Evolutionary conservation across 2,888 invertebrate species (phyloP).

Genomic region (Eristalinus sepulchralis): DNA sequence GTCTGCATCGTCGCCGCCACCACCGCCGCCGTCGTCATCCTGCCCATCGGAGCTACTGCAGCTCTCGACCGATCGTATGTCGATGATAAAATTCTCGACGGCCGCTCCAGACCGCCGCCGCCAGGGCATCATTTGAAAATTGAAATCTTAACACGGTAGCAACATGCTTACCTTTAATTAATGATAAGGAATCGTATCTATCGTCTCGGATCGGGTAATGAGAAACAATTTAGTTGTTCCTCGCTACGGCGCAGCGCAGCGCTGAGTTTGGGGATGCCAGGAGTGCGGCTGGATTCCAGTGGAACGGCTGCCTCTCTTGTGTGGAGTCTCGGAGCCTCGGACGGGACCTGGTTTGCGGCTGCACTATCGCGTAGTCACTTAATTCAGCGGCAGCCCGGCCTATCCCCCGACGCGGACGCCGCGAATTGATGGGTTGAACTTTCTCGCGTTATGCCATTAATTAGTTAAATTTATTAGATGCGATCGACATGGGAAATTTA

Average conservation of each 20-base stretch:
- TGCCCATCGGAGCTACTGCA: conserved; percentile 14
- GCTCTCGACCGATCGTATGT: conserved; percentile 55
- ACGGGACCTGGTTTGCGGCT: not conserved
- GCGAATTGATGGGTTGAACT: conserved; percentile 70
- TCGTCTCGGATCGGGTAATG: conserved; percentile 71
- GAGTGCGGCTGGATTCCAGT: conserved; percentile 14
- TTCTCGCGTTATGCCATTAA: conserved; percentile 78
- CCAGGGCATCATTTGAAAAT: conserved; percentile 68
- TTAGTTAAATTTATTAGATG: conserved; percentile 81
- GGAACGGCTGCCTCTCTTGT: not conserved
- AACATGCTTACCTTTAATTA: conserved; percentile 81
- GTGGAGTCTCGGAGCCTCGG: not conserved
- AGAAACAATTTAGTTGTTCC: conserved; percentile 71
- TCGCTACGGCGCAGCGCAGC: conserved; percentile 21
- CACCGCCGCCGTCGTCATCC: too few species aligned
- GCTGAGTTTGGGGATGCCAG: not conserved
- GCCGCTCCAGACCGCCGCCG: conserved; percentile 53
- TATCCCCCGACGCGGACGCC: conserved; percentile 37
- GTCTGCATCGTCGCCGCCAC: conserved; percentile 11
- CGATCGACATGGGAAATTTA: conserved; percentile 71
- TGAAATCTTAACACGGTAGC: conserved; percentile 79
- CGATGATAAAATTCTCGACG: conserved; percentile 71
- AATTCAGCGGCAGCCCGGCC: conserved; percentile 44
- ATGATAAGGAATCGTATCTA: conserved; percentile 79
- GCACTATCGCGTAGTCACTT: conserved; percentile 62